Conservation (phyloP, 1,140 invertebrate genomes). For the Microplitis demolitor region DNA sequence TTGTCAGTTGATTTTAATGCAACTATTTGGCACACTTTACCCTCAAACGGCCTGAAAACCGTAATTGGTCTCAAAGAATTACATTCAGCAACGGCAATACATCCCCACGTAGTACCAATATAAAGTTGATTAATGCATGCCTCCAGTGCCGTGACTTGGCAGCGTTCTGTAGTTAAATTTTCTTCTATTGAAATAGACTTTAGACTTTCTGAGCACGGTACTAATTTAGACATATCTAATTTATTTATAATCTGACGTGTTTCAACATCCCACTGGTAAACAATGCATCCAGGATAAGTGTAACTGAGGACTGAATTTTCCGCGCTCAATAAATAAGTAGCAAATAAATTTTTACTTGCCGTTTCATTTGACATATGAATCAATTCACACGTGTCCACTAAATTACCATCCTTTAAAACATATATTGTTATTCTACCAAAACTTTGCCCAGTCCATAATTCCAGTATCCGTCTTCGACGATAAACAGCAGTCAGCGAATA, state of each 20-base stretch:
- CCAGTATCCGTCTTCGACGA: constrained; percentile 48
- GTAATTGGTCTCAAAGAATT: constrained; percentile 82
- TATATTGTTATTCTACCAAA: constrained; percentile 77
- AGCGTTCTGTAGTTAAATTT: constrained; percentile 77
- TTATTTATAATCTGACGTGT: constrained; percentile 74
- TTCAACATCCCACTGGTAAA: constrained; percentile 82
- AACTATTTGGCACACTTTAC: constrained; percentile 68
- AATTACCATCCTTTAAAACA: constrained; percentile 57
- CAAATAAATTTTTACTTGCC: constrained; percentile 51
- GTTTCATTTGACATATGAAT: constrained; percentile 41
- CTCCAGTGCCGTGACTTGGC: constrained; percentile 82
- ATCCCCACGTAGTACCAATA: constrained; percentile 91
- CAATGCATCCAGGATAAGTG: constrained; percentile 76
- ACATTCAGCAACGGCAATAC: constrained; percentile 84
- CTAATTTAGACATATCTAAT: constrained; percentile 88
- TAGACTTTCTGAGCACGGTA: constrained; percentile 89
- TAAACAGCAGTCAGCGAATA: constrained; percentile 53
- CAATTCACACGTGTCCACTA: constrained; percentile 47
- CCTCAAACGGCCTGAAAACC: constrained; percentile 88
- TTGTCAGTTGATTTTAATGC: constrained; percentile 53
- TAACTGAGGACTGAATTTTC: constrained; percentile 77
- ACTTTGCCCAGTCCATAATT: constrained; percentile 76
- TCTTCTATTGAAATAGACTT: constrained; percentile 92
- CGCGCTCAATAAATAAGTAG: constrained; percentile 55
- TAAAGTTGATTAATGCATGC: constrained; percentile 75